Percentiles rank a stretch among this genome's conserved stretches.
Evolutionary conservation across 1,140 invertebrate genomes (phyloP).

Genomic region (Drosophila lowei): DNA sequence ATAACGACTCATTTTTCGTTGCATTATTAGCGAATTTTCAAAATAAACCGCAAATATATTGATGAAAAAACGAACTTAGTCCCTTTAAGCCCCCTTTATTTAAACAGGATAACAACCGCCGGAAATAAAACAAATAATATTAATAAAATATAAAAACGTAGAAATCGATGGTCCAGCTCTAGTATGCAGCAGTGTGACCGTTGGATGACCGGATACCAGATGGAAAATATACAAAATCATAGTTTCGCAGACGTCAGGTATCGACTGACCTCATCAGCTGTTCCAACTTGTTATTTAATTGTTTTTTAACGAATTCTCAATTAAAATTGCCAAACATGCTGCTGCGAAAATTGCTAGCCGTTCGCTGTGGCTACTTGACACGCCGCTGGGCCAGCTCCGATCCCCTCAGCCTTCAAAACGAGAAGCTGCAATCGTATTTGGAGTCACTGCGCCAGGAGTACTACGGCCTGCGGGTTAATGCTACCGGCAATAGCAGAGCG

Average conservation of each 20-base stretch:
- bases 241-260: slow-evolving; percentile 9
- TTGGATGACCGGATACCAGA: too few relatives aligned
- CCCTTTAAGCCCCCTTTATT: too few relatives aligned
- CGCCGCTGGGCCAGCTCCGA: slow-evolving; percentile 55
- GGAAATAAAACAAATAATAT: too few relatives aligned
- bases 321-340: slow-evolving; percentile 36
- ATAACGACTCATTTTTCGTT: too few relatives aligned
- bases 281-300: slow-evolving; percentile 20
- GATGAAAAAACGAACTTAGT: too few relatives aligned
- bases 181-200: too few relatives aligned
- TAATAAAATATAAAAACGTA: too few relatives aligned
- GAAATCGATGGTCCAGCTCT: too few relatives aligned
- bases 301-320: slow-evolving; percentile 16
- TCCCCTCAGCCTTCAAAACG: slow-evolving; percentile 53
- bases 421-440: slow-evolving; percentile 69
- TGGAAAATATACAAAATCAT: too few relatives aligned
- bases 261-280: slow-evolving; percentile 10
- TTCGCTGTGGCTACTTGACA: slow-evolving; percentile 1
- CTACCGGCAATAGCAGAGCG: slow-evolving; percentile 50
- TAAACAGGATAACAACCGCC: too few relatives aligned
- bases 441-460: slow-evolving; percentile 74
- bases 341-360: slow-evolving; percentile 41
- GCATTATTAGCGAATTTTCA: too few relatives aligned
- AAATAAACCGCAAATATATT: too few relatives aligned
- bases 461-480: slow-evolving; percentile 61